A percentile compares a stretch with the other conserved stretches of the same genome.
Conservation (phyloP, 2,888 invertebrate genomes). For the Fragum sueziense region DNA sequence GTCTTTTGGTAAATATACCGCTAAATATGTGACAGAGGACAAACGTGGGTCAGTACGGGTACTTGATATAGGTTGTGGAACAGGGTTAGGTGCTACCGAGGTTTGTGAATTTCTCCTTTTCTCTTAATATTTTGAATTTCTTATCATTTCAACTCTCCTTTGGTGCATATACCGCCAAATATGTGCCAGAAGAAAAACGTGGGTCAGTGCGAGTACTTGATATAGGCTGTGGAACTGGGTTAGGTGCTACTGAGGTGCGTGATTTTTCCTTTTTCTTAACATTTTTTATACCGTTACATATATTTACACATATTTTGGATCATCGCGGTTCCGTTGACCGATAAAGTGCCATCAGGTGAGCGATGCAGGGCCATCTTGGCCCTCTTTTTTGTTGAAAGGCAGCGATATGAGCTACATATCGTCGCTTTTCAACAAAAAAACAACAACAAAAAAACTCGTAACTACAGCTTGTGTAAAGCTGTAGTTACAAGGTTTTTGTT, state of each 20-base stretch:
- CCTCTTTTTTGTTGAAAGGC: background rate
- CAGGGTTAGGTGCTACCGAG: conserved; percentile 1
- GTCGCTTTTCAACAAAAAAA: no score
- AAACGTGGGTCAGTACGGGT: background rate
- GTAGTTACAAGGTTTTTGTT: no score
- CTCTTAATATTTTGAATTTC: background rate
- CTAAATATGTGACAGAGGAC: background rate
- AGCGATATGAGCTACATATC: background rate
- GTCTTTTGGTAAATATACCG: background rate
- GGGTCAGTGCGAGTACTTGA: background rate
- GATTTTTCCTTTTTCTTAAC: no score
- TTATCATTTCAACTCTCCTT: background rate
- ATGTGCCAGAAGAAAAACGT: background rate
- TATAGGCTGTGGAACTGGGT: conserved; percentile 5
- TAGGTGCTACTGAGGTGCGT: background rate
- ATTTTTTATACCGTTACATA: background rate
- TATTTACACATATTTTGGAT: background rate
- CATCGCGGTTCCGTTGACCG: background rate
- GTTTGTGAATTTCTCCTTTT: background rate
- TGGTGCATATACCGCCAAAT: background rate
- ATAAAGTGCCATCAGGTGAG: background rate
- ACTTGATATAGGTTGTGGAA: conserved; percentile 6
- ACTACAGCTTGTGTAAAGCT: no score
- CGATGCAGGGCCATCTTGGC: no score
- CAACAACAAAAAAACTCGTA: no score